Percentiles rank a stretch among this genome's conserved stretches.
Evolutionary conservation across 1,140 invertebrate genomes (phyloP).

Genomic region (Drosophila pseudoananassae): DNA sequence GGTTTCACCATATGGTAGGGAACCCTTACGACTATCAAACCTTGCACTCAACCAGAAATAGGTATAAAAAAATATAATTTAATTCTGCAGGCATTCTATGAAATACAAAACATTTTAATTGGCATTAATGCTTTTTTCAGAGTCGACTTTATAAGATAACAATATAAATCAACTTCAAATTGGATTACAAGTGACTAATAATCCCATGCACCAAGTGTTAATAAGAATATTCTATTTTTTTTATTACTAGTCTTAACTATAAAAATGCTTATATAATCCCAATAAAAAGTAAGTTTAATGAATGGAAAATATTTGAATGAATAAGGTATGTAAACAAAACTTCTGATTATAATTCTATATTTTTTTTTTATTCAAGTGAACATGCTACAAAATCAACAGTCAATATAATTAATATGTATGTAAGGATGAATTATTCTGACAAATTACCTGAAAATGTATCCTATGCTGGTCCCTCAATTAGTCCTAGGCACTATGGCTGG

Average conservation of each 20-base stretch:
- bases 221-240: conserved; percentile 88
- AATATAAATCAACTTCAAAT: conserved; percentile 14
- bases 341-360: neutral
- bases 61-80: too few relatives aligned
- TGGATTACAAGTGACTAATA: conserved; percentile 85
- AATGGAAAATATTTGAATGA: conserved; percentile 30
- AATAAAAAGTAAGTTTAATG: conserved; percentile 8
- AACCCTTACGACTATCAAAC: too few relatives aligned
- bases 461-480: conserved; percentile 84
- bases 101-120: too few relatives aligned
- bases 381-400: conserved; percentile 4
- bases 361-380: conserved; percentile 12
- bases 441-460: conserved; percentile 64
- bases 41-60: too few relatives aligned
- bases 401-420: conserved; percentile 88
- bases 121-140: neutral
- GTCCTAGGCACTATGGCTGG: conserved; percentile 90
- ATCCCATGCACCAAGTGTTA: conserved; percentile 87
- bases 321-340: conserved; percentile 30
- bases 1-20: too few relatives aligned
- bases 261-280: conserved; percentile 85
- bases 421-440: conserved; percentile 87
- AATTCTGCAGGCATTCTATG: too few relatives aligned
- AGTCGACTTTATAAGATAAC: neutral
- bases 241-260: conserved; percentile 88